Percentiles rank a stretch among this genome's conserved stretches.
phyloP scores from a whole-genome alignment of 2,113 vertebrate species.

The Tylochromis polylepis region DNA sequence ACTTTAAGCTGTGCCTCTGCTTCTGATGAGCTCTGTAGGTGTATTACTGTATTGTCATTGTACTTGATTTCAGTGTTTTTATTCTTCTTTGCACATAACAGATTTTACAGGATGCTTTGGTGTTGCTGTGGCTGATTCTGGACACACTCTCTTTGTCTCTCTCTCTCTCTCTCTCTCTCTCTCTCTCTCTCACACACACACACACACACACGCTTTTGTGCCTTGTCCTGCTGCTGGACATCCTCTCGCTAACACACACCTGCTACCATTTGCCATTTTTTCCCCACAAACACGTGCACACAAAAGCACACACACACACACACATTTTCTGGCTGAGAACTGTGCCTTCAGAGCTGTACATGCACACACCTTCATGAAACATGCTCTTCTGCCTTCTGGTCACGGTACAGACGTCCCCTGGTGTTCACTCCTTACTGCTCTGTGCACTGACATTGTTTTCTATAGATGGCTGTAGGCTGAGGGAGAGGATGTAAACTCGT shows the following conservation, averaged over 20 bases:
- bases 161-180: not conserved
- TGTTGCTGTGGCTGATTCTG: not conserved
- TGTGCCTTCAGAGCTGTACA: slow-evolving; percentile 59
- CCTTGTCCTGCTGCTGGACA: slow-evolving; percentile 66
- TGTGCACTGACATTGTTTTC: not conserved
- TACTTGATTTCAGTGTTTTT: not conserved
- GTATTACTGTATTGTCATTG: not conserved
- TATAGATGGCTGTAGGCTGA: not conserved
- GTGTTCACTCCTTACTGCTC: slow-evolving; percentile 8
- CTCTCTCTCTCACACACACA: not conserved
- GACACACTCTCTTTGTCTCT: not conserved
- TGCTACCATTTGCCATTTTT: slow-evolving; percentile 25
- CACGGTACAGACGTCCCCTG: not conserved
- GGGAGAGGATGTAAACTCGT: not conserved
- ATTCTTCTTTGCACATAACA: slow-evolving; percentile 19
- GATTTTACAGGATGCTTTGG: not conserved
- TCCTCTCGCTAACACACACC: slow-evolving; percentile 17
- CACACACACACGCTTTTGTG: slow-evolving; percentile 57
- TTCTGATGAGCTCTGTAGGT: not conserved
- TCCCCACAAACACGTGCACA: not conserved
- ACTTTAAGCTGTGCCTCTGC: not conserved
- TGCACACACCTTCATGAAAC: slow-evolving; percentile 4
- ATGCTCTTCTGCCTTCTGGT: slow-evolving; percentile 37
- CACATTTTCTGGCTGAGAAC: slow-evolving; percentile 18
- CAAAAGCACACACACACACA: slow-evolving; percentile 5